Percentiles rank a stretch among this genome's conserved stretches.
Evolutionary conservation across 1,140 invertebrate genomes (phyloP).

Genomic region (Euura saliciscinereae): DNA sequence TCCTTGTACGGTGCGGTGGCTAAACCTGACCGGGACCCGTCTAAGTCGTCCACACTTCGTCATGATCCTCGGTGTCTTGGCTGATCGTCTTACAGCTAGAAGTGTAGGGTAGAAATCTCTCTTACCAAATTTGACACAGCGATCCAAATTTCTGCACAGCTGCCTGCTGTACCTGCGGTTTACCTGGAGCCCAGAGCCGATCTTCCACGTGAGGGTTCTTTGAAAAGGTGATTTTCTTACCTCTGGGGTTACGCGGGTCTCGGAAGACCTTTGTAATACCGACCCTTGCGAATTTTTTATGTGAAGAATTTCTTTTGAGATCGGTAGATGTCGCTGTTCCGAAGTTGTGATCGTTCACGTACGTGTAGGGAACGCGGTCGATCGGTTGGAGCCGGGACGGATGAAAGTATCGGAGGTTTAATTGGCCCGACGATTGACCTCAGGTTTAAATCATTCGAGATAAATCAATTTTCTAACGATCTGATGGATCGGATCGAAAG

Average conservation of each 20-base stretch:
- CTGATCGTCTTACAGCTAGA: background rate
- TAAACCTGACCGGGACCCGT: constrained; percentile 36
- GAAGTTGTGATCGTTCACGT: background rate
- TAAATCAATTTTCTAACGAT: too few relatives aligned
- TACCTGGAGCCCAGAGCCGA: constrained; percentile 21
- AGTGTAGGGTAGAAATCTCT: background rate
- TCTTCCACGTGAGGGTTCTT: constrained; percentile 28
- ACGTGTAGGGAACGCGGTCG: background rate
- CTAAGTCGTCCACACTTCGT: constrained; percentile 49
- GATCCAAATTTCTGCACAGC: constrained; percentile 11
- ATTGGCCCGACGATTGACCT: background rate
- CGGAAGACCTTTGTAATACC: background rate
- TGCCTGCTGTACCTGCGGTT: constrained; percentile 12
- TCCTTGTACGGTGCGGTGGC: constrained; percentile 26
- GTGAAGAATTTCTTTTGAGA: background rate
- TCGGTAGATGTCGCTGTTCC: background rate
- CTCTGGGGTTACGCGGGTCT: background rate
- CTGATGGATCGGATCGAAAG: background rate
- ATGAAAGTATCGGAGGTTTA: background rate
- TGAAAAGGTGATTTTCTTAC: constrained; percentile 20
- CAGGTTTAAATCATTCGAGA: too few relatives aligned
- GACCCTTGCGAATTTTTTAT: background rate
- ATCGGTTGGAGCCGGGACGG: background rate
- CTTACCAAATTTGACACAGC: constrained; percentile 1
- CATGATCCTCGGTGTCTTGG: background rate